Base-by-base conservation (phyloP, 2,797 vertebrate genomes). In the Benthosema pterotum region DNA sequence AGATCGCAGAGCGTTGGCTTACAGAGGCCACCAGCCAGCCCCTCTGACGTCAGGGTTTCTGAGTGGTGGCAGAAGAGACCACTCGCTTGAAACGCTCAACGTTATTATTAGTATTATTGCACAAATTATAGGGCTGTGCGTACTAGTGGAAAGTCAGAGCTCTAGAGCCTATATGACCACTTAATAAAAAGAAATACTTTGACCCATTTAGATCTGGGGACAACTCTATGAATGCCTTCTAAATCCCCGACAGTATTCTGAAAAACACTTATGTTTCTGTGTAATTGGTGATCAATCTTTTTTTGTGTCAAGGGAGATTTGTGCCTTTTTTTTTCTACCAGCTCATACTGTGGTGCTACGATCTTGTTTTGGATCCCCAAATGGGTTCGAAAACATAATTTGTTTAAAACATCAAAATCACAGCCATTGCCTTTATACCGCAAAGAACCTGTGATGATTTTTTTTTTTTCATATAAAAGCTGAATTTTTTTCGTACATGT, bases 1-100 rank as follows among this genome's bases (percentile, higher is more conserved):
- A 94, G 93, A 90, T 94, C 89, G 42, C 92, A 93, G 88, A 91
- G 89, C 87, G 75, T n/a, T 83, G 80, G 82, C 85, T n/a, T 72
- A 87, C 87, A 86, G 76, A 84, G 80, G 85, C 90, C 92, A 92
- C 89, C 89, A 90, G 90, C 93, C n/a, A n/a, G n/a, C n/a, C n/a
- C 91, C 79, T 60, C 72, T 70, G 70, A 79, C 72, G 93, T 93
- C 88, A 83, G 22, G 22, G 84, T 92, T 91, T 88, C 78, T 77
- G n/a, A 79, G 88, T 89, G 87, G 88, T 87, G 86, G 75, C 67
- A 83, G 83, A 83, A 80, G 73, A 62, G 73, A 62, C 32, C 59
- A 71, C 71, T 85, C 79, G 77, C 79, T 69, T 77, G 79, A 91
- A 70, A 69, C 19, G 75, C 72, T 67, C 65, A 63, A 11, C 2